phyloP scores from a whole-genome alignment of 30 jellyfish, hydroid and myxozoan species.

The Pseudorhiza aurosa region DNA sequence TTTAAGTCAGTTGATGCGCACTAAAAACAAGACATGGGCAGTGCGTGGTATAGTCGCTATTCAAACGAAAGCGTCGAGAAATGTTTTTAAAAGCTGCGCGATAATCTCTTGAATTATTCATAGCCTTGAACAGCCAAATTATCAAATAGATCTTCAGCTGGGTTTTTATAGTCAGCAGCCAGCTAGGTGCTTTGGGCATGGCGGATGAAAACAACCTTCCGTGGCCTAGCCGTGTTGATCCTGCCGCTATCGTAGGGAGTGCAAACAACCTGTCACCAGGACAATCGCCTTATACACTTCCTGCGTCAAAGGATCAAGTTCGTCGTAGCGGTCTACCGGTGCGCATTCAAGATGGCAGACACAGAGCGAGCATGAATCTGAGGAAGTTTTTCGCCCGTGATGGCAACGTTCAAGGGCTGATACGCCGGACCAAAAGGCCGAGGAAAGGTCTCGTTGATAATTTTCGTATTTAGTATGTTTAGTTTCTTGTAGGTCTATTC shows the following conservation, averaged over 20 bases:
- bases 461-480: no score
- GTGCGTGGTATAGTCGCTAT: not conserved
- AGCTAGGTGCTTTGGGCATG: slow-evolving; percentile 9
- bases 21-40: not conserved
- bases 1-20: not conserved
- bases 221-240: slow-evolving; percentile 28
- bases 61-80: not conserved
- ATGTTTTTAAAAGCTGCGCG: not conserved
- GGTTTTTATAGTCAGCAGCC: not conserved
- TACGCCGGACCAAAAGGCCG: slow-evolving; percentile 30
- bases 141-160: not conserved
- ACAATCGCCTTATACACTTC: slow-evolving; percentile 13
- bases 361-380: slow-evolving; percentile 50
- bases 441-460: slow-evolving; percentile 12
- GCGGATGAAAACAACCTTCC: slow-evolving; percentile 3
- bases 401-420: slow-evolving; percentile 45
- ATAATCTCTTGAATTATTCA: not conserved
- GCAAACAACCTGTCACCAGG: slow-evolving; percentile 55
- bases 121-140: not conserved
- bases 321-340: slow-evolving; percentile 58
- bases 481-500: no score
- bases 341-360: slow-evolving; percentile 44
- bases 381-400: slow-evolving; percentile 64
- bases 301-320: slow-evolving; percentile 36
- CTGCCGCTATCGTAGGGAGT: slow-evolving; percentile 16